These are phyloP conservation scores for Diplolepis rosae DNA, from an alignment of 2,888 invertebrate species.

Conservation along the genomic window DNA sequence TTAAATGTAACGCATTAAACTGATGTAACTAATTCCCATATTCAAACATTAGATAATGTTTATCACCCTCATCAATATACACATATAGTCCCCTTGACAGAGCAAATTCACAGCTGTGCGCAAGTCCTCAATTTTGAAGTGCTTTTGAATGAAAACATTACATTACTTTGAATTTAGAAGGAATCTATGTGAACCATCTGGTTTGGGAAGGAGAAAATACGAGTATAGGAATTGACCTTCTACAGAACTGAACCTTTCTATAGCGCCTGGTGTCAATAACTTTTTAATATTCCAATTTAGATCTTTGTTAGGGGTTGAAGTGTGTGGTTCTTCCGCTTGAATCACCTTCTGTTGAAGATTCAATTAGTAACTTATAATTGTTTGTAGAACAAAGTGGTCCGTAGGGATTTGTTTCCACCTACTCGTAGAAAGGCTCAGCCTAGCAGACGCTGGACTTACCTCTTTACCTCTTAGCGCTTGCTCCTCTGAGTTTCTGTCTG, in stretches of 20 bases:
- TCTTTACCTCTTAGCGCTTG: background rate
- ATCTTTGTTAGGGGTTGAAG: background rate
- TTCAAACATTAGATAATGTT: constrained; percentile 46
- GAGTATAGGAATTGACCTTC: constrained; percentile 36
- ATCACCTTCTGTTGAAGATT: background rate
- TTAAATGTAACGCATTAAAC: constrained; percentile 47
- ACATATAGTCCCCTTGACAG: constrained; percentile 29
- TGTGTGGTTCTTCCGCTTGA: background rate
- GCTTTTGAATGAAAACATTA: constrained; percentile 33
- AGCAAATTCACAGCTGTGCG: constrained; percentile 33
- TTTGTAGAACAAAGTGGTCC: background rate
- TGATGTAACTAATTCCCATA: constrained; percentile 38
- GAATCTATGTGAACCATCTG: constrained; percentile 36
- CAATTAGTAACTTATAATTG: background rate
- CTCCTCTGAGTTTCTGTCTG: background rate
- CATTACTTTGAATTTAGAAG: constrained; percentile 31
- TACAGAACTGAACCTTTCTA: constrained; percentile 1
- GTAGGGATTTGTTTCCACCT: background rate
- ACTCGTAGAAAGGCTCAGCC: background rate
- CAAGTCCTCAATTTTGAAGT: constrained; percentile 41
- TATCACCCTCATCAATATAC: constrained; percentile 27
- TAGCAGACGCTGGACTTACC: background rate
- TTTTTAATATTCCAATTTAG: background rate
- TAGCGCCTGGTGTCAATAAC: constrained; percentile 18
- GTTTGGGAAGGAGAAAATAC: constrained; percentile 32